phyloP scores from a whole-genome alignment of 2,113 vertebrate species.

The Mobula birostris region DNA sequence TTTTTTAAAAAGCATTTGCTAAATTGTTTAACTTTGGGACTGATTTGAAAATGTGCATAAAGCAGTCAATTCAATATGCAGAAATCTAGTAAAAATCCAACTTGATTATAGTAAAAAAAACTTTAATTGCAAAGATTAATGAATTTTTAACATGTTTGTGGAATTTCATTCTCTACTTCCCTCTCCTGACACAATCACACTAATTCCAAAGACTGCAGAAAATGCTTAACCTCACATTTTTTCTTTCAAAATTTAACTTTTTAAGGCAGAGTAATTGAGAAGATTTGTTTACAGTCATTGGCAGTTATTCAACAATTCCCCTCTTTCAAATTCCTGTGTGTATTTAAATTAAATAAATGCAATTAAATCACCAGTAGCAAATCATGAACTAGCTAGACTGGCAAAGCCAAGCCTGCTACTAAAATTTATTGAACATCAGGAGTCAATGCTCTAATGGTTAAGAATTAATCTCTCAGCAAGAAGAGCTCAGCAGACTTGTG shows the following conservation, averaged over 20 bases:
- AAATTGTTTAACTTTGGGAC: not conserved
- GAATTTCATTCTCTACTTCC: not conserved
- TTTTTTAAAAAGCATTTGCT: not conserved
- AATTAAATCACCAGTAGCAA: not conserved
- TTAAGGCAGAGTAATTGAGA: not conserved
- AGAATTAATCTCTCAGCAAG: slow-evolving; percentile 4
- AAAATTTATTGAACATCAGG: slow-evolving; percentile 27
- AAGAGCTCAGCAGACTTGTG: not conserved
- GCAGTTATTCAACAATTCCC: not conserved
- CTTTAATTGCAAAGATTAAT: not conserved
- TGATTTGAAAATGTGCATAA: not conserved
- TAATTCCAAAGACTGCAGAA: not conserved
- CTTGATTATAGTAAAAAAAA: not conserved
- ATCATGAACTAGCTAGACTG: not conserved
- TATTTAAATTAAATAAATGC: slow-evolving; percentile 27
- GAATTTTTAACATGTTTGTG: not conserved
- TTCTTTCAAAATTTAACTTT: not conserved
- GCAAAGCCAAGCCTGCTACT: not conserved
- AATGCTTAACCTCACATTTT: not conserved
- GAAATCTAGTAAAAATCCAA: not conserved
- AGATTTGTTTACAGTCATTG: not conserved
- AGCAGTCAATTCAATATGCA: not conserved
- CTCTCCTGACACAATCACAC: not conserved
- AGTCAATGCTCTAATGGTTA: slow-evolving; percentile 7
- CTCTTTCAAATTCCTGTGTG: not conserved